phyloP scores from a whole-genome alignment of 2,797 vertebrate genomes.

The Astyanax mexicanus region DNA sequence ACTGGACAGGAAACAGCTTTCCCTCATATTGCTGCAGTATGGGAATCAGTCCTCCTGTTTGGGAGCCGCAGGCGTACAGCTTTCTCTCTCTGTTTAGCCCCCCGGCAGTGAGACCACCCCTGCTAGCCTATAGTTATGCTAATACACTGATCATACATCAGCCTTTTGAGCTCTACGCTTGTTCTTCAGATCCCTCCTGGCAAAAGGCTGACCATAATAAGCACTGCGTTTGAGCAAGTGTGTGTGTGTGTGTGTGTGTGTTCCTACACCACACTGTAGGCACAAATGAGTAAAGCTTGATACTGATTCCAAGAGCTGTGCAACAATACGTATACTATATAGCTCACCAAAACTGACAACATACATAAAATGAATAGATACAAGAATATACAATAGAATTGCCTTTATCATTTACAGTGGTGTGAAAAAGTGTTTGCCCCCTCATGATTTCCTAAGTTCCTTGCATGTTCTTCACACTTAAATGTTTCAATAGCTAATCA shows the following conservation, averaged over 20 bases:
- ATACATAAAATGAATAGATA: too few relatives aligned
- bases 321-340: not conserved
- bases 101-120: slow-evolving; percentile 65
- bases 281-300: not conserved
- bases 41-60: slow-evolving; percentile 79
- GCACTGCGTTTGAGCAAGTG: not conserved
- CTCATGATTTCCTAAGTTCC: too few relatives aligned
- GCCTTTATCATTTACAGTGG: too few relatives aligned
- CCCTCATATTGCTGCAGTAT: slow-evolving; percentile 83
- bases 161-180: slow-evolving; percentile 27
- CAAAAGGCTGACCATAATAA: slow-evolving; percentile 26
- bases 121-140: slow-evolving; percentile 63
- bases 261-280: slow-evolving; percentile 31
- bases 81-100: slow-evolving; percentile 49
- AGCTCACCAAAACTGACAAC: too few relatives aligned
- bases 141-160: slow-evolving; percentile 54
- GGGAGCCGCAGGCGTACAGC: slow-evolving; percentile 66
- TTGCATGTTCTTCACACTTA: too few relatives aligned
- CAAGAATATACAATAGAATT: too few relatives aligned
- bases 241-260: not conserved
- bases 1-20: slow-evolving; percentile 85
- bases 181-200: slow-evolving; percentile 29
- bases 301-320: slow-evolving; percentile 26
- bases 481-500: too few relatives aligned
- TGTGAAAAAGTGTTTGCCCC: too few relatives aligned